phyloP scores from a whole-genome alignment of 92 coral and sea anemone species.

The Virgularia gustaviana region DNA sequence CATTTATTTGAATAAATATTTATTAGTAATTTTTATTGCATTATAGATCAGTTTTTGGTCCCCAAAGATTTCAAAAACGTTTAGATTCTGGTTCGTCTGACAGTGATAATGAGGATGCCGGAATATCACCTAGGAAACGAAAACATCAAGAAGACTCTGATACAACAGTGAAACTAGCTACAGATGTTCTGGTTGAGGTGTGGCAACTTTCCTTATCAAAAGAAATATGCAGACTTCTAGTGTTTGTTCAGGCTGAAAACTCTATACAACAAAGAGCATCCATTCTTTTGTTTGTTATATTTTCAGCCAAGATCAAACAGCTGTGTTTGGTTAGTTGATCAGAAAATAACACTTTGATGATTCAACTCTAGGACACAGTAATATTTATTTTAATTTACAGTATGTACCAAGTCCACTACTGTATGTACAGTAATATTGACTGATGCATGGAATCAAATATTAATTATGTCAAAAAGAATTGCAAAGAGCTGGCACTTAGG shows the following conservation, averaged over 20 bases:
- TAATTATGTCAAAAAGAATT: too few relatives aligned
- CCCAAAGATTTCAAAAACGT: conserved; percentile 68
- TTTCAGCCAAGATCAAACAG: conserved; percentile 2
- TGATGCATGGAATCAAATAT: too few relatives aligned
- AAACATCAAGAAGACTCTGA: neutral
- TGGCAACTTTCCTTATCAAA: neutral
- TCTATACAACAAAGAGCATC: too few relatives aligned
- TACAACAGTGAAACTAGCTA: conserved; percentile 22
- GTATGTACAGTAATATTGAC: too few relatives aligned
- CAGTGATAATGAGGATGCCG: conserved; percentile 58
- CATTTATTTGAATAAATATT: neutral
- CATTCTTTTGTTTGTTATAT: neutral
- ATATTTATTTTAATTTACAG: too few relatives aligned
- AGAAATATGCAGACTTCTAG: neutral
- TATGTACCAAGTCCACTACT: too few relatives aligned
- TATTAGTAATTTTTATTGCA: neutral
- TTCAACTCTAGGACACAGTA: conserved; percentile 24
- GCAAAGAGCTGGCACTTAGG: too few relatives aligned
- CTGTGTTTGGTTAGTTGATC: conserved; percentile 30
- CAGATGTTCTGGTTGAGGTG: conserved; percentile 84
- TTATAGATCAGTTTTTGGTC: conserved; percentile 81
- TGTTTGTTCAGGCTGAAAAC: too few relatives aligned
- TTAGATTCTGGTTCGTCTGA: conserved; percentile 62
- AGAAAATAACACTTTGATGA: conserved; percentile 2
- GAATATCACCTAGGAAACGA: conserved; percentile 4